phyloP scores from a whole-genome alignment of 2,797 vertebrate genomes.

The Diplodus sargus region DNA sequence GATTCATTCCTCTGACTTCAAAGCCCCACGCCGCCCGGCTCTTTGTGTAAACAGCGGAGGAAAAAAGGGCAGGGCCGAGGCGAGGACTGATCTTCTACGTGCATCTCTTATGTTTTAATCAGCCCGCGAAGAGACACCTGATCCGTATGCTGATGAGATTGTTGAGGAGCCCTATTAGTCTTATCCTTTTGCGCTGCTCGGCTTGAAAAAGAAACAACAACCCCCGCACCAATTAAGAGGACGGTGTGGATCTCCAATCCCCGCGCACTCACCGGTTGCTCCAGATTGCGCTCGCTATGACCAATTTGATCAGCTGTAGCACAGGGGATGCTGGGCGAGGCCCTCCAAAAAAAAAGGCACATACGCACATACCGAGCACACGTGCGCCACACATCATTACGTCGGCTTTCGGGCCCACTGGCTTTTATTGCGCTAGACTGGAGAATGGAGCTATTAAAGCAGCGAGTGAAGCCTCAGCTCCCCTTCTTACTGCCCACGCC shows the following conservation, averaged over 20 bases:
- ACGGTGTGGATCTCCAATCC: constrained; percentile 58
- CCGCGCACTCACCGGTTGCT: constrained; percentile 63
- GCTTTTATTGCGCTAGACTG: constrained; percentile 65
- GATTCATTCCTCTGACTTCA: constrained; percentile 67
- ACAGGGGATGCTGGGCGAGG: constrained; percentile 37
- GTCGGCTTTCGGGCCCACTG: constrained; percentile 63
- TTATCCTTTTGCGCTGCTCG: constrained; percentile 70
- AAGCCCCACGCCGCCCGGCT: constrained; percentile 46
- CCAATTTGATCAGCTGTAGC: constrained; percentile 77
- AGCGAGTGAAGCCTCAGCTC: constrained; percentile 60
- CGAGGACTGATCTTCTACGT: constrained; percentile 44
- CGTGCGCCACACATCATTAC: constrained; percentile 69
- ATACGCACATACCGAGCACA: constrained; percentile 29
- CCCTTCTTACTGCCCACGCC: constrained; percentile 51
- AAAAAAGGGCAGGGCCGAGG: constrained; percentile 36
- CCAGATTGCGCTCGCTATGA: constrained; percentile 59
- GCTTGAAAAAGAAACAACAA: constrained; percentile 77
- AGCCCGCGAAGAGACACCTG: constrained; percentile 64
- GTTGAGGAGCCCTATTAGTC: constrained; percentile 67
- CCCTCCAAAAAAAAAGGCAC: constrained; percentile 14
- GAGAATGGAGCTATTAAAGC: constrained; percentile 68
- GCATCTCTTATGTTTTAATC: constrained; percentile 72
- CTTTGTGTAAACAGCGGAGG: constrained; percentile 34
- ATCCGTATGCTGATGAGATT: constrained; percentile 77
- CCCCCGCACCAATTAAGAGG: constrained; percentile 76